Percentiles rank a stretch among this genome's conserved stretches.
These are phyloP conservation scores for Incurvaria masculella DNA, from an alignment of 2,888 invertebrate genomes.

Conservation along the genomic window DNA sequence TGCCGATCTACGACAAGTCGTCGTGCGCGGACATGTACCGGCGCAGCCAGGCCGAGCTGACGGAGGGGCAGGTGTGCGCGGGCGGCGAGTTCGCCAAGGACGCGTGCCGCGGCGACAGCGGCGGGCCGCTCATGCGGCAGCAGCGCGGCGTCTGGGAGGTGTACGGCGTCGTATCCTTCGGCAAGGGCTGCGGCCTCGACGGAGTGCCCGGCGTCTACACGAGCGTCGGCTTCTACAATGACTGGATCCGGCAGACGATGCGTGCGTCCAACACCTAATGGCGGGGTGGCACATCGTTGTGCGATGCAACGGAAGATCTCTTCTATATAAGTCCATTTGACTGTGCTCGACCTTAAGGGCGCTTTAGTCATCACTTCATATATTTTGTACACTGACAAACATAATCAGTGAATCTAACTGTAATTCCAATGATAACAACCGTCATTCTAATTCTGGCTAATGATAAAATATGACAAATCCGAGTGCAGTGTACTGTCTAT, in stretches of 20 bases:
- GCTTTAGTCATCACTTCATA: too few species aligned
- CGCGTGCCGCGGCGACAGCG: conserved; percentile 74
- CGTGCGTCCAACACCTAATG: conserved; percentile 27
- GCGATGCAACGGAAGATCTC: too few species aligned
- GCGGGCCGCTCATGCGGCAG: conserved; percentile 69
- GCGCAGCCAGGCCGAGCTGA: conserved; percentile 42
- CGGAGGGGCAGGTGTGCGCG: conserved; percentile 63
- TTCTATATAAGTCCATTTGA: too few species aligned
- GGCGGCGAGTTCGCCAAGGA: conserved; percentile 67
- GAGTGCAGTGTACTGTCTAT: too few species aligned
- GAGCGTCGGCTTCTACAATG: conserved; percentile 54
- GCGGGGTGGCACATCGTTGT: too few species aligned
- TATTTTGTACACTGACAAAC: too few species aligned
- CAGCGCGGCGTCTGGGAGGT: conserved; percentile 53
- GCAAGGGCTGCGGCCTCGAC: conserved; percentile 62
- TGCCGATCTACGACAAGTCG: conserved; percentile 53
- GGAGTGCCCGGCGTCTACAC: conserved; percentile 69
- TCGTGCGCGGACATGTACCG: conserved; percentile 54
- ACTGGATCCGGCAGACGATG: conserved; percentile 57
- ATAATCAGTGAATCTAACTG: too few species aligned
- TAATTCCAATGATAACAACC: too few species aligned
- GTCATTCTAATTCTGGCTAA: too few species aligned
- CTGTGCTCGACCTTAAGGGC: too few species aligned
- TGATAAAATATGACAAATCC: too few species aligned
- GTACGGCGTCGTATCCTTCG: conserved; percentile 67